Percentiles rank a stretch among this genome's conserved stretches.
Evolutionary conservation across 64 coral and sea anemone species (phyloP).

Genomic region (Stichodactyla mertensii): DNA sequence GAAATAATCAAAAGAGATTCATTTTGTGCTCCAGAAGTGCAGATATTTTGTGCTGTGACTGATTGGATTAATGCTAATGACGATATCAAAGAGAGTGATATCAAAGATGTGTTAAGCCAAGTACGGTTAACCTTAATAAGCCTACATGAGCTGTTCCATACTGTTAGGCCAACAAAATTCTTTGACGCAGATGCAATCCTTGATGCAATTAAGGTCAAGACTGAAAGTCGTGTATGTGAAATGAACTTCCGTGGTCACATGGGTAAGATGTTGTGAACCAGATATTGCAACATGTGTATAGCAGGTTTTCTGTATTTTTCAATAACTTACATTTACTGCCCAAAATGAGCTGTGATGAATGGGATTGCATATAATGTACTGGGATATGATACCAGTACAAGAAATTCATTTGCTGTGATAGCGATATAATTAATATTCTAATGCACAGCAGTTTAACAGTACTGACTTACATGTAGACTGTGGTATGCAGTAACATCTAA

Average conservation of each 20-base stretch:
- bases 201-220: slow-evolving; percentile 91
- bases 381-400: too few relatives aligned
- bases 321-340: too few relatives aligned
- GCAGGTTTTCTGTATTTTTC: too few relatives aligned
- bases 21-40: slow-evolving; percentile 95
- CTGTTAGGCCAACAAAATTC: slow-evolving; percentile 77
- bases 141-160: slow-evolving; percentile 94
- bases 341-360: too few relatives aligned
- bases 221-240: slow-evolving; percentile 89
- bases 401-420: too few relatives aligned
- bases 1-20: slow-evolving; percentile 95
- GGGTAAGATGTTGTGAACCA: slow-evolving; percentile 42
- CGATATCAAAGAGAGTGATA: slow-evolving; percentile 39
- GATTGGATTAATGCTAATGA: slow-evolving; percentile 82
- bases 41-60: slow-evolving; percentile 81
- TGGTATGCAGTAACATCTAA: too few relatives aligned
- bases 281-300: too few relatives aligned
- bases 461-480: too few relatives aligned
- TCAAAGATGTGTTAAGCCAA: slow-evolving; percentile 54
- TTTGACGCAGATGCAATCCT: slow-evolving; percentile 91
- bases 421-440: too few relatives aligned
- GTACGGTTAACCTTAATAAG: slow-evolving; percentile 82
- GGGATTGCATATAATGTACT: too few relatives aligned
- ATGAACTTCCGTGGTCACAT: slow-evolving; percentile 95
- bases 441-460: too few relatives aligned